Conservation (phyloP, 64 coral and sea anemone genomes). For the Acropora tenuis region DNA sequence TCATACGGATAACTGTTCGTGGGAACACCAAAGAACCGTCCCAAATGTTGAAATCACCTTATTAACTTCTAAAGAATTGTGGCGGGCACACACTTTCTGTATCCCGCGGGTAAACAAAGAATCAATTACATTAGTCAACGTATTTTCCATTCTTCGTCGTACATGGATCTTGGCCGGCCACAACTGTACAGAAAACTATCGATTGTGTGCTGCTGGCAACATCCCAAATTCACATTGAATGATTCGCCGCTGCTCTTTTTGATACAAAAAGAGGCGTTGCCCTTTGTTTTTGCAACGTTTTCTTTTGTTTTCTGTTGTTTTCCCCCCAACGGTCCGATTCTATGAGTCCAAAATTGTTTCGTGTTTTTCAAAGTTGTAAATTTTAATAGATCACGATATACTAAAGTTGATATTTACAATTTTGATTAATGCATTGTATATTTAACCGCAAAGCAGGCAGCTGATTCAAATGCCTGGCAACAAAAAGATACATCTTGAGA, state of each 20-base stretch:
- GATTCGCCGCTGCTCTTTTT: background rate
- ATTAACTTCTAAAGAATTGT: conserved; percentile 43
- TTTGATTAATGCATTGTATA: background rate
- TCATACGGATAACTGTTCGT: background rate
- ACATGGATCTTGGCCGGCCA: background rate
- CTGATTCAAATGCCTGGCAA: background rate
- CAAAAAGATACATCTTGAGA: background rate
- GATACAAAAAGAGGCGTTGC: background rate
- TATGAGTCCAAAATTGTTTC: background rate
- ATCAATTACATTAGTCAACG: conserved; percentile 21
- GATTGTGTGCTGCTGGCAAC: background rate
- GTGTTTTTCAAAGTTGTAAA: background rate
- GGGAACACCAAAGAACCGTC: conserved; percentile 9
- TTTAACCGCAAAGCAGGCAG: background rate
- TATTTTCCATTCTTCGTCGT: background rate
- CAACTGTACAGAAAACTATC: conserved; percentile 2
- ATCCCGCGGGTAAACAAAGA: conserved; percentile 41
- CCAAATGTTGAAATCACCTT: conserved; percentile 18
- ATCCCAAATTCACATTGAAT: background rate
- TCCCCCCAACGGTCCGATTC: background rate
- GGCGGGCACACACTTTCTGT: conserved; percentile 31
- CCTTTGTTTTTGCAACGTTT: background rate
- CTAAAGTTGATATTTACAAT: conserved; percentile 47
- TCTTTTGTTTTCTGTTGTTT: no score
- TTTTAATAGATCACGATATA: conserved; percentile 35